phyloP scores from a whole-genome alignment of 1,140 invertebrate genomes.

The Papilio polyxenes region DNA sequence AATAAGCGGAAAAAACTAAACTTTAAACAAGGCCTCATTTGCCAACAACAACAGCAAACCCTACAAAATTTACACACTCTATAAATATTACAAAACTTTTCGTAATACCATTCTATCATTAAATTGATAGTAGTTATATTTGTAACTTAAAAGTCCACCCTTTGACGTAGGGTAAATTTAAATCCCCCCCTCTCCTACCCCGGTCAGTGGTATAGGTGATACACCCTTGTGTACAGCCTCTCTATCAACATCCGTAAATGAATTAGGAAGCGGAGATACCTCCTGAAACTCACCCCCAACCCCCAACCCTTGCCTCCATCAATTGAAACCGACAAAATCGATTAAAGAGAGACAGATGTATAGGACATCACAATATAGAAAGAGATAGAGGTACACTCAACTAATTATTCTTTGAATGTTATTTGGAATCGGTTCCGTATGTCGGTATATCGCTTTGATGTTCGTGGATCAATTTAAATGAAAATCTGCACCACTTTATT shows the following conservation, averaged over 20 bases:
- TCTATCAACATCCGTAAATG: not conserved
- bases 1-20: too few species aligned
- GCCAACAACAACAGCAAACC: too few species aligned
- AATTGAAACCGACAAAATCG: constrained; percentile 17
- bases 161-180: not conserved
- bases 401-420: not conserved
- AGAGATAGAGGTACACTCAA: not conserved
- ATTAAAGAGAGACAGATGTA: constrained; percentile 1
- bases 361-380: not conserved
- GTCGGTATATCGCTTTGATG: not conserved
- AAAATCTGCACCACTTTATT: too few species aligned
- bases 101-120: too few species aligned
- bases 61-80: too few species aligned
- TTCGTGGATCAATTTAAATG: not conserved
- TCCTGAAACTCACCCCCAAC: not conserved
- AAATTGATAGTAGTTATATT: too few species aligned
- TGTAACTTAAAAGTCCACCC: too few species aligned
- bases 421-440: not conserved
- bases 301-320: not conserved
- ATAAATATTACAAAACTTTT: too few species aligned
- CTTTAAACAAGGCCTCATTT: too few species aligned
- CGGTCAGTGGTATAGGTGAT: not conserved
- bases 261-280: constrained; percentile 2
- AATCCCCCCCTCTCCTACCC: not conserved
- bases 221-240: not conserved